Base-by-base conservation (phyloP, 92 coral and sea anemone genomes). In the Zoanthus sociatus region DNA sequence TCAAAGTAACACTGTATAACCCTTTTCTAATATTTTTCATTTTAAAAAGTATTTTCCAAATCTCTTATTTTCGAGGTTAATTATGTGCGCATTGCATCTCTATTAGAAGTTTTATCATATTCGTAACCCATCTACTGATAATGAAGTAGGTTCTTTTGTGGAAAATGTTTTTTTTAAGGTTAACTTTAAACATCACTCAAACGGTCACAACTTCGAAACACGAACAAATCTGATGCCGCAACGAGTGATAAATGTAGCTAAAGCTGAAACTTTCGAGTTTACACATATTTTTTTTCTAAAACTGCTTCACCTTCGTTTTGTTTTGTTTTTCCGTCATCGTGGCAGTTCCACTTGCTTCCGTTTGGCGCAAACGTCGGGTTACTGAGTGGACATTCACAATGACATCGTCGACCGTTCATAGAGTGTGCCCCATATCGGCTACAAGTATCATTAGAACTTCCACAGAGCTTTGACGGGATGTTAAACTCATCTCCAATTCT, bases 401-500 rank as follows among this genome's bases (percentile, higher is more conserved):
- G 76, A 67, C 85, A 81, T 0, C 20, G 73, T 12, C 66, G 45
- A 9, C n/a, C 37, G 4, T 9, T 44, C 45, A 72, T 7, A 32
- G 32, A 37, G 6, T 5, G 47, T 53, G 73, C 85, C 1, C 85
- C 85, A 68, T 66, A 64, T 14, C 13, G 58, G 56, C 44, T 13
- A 46, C 85, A 81, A 37, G 42, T 37, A 37, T 37, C 42, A 16
- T 79, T 79, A 42, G 47, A 13, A n/a, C 0, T 63, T 5, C 17
- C 10, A 5, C 84, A 79, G 42, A 69, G 17, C 6, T 17, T 5
- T 17, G 72, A 20, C 12, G 73, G 84, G 3, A 79, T 79, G 61
- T 79, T 58, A 79, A 79, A 79, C 11, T n/a, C 64, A 55, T 79
- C 84, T 61, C 84, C 84, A 37, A 63, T 15, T 14, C 64, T 54